These are phyloP conservation scores for Archips xylosteana DNA, from an alignment of 2,888 invertebrate genomes.

Conservation along the genomic window DNA sequence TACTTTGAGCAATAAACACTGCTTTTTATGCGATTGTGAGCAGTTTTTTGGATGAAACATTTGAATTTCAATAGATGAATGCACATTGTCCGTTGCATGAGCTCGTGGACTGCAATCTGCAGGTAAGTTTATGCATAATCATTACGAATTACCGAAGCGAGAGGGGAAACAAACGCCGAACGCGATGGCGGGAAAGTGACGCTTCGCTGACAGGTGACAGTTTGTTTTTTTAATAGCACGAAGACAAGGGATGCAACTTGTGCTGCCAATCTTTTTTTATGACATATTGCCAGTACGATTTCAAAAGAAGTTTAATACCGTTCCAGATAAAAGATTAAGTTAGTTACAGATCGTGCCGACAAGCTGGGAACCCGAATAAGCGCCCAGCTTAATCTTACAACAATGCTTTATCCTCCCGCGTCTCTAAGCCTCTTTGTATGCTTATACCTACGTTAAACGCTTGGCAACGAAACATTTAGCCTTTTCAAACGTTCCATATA, in stretches of 20 bases:
- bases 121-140: slow-evolving; percentile 81
- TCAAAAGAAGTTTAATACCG: slow-evolving; percentile 21
- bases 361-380: slow-evolving; percentile 72
- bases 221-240: slow-evolving; percentile 28
- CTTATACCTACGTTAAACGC: slow-evolving; percentile 35
- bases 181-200: slow-evolving; percentile 72
- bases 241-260: slow-evolving; percentile 43
- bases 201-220: slow-evolving; percentile 63
- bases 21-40: slow-evolving; percentile 83
- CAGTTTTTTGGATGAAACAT: slow-evolving; percentile 66
- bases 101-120: slow-evolving; percentile 81
- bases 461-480: slow-evolving; percentile 39
- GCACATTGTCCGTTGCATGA: slow-evolving; percentile 83
- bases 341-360: slow-evolving; percentile 65
- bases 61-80: slow-evolving; percentile 80
- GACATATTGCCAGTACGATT: neutral
- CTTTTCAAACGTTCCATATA: slow-evolving; percentile 37
- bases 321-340: slow-evolving; percentile 26
- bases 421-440: slow-evolving; percentile 49
- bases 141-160: slow-evolving; percentile 77
- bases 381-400: slow-evolving; percentile 61
- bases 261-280: slow-evolving; percentile 31
- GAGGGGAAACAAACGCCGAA: slow-evolving; percentile 70
- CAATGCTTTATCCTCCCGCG: slow-evolving; percentile 65
- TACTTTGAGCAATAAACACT: slow-evolving; percentile 85